Evolutionary conservation across 2,888 invertebrate genomes (phyloP).

Genomic region (Orthosia gothica): DNA sequence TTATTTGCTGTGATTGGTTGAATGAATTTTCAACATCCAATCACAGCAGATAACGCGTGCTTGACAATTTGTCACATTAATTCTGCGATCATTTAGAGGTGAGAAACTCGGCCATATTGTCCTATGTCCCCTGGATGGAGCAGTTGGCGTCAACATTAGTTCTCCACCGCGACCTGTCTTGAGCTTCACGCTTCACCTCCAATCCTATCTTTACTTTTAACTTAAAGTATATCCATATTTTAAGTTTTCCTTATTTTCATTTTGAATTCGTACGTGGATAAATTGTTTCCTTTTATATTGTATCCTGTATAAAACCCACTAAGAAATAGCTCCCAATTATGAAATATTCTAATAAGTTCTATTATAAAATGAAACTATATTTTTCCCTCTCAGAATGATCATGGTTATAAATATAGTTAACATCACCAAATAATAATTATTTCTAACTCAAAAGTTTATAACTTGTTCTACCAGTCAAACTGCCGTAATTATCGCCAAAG

Average conservation of each 20-base stretch:
- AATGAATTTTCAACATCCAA: too few relatives aligned
- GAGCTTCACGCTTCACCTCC: too few relatives aligned
- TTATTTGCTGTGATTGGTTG: too few relatives aligned
- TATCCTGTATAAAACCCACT: background rate
- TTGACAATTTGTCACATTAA: too few relatives aligned
- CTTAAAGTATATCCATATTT: background rate
- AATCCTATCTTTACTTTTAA: background rate
- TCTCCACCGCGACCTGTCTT: too few relatives aligned
- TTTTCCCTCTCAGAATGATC: background rate
- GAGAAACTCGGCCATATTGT: too few relatives aligned
- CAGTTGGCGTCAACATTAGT: too few relatives aligned
- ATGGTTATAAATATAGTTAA: background rate
- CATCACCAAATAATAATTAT: constrained; percentile 1
- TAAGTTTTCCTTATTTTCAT: background rate
- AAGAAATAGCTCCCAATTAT: background rate
- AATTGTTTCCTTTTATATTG: background rate
- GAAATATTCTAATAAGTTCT: background rate
- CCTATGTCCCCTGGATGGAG: too few relatives aligned
- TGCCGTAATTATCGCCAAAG: constrained; percentile 2
- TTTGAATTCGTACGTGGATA: background rate
- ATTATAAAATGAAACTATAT: background rate
- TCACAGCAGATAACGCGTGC: too few relatives aligned
- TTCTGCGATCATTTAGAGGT: too few relatives aligned
- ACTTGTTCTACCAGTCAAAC: constrained; percentile 23
- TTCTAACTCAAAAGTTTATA: background rate